phyloP scores from a whole-genome alignment of 1,140 invertebrate genomes.

The Anastatus disparis region DNA sequence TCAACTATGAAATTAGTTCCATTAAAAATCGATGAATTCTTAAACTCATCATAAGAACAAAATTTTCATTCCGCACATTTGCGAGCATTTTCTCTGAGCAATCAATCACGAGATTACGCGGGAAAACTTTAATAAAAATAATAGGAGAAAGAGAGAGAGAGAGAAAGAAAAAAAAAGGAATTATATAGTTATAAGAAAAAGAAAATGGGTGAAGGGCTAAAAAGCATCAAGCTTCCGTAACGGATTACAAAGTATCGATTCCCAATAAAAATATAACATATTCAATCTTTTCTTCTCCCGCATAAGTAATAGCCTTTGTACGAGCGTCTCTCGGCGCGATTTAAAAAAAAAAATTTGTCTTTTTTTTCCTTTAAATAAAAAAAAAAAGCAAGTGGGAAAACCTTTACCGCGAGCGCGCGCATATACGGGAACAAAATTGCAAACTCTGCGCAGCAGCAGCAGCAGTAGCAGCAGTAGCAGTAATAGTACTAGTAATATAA shows the following conservation, averaged over 20 bases:
- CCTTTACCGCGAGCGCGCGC: too few relatives aligned
- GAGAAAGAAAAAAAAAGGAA: too few relatives aligned
- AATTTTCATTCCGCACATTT: neutral
- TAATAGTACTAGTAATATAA: too few relatives aligned
- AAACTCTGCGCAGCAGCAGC: neutral
- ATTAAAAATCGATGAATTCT: neutral
- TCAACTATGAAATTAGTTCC: too few relatives aligned
- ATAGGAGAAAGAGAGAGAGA: neutral
- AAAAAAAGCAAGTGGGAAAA: too few relatives aligned
- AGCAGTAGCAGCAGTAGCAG: too few relatives aligned
- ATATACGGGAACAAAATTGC: neutral
- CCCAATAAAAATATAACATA: slow-evolving; percentile 15
- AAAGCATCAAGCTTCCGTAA: too few relatives aligned
- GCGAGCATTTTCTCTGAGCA: neutral
- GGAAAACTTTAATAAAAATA: neutral
- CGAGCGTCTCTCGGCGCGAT: neutral
- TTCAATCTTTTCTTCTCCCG: neutral
- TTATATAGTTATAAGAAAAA: too few relatives aligned
- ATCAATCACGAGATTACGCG: slow-evolving; percentile 1
- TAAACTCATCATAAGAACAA: neutral
- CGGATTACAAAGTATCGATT: slow-evolving; percentile 14
- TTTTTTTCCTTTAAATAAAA: too few relatives aligned
- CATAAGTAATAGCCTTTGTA: neutral
- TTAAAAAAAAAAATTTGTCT: neutral
- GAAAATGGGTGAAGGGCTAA: too few relatives aligned